Evolutionary conservation across 35 echinoderm and acorn worm genomes (phyloP).

Genomic region (Patiria miniata): DNA sequence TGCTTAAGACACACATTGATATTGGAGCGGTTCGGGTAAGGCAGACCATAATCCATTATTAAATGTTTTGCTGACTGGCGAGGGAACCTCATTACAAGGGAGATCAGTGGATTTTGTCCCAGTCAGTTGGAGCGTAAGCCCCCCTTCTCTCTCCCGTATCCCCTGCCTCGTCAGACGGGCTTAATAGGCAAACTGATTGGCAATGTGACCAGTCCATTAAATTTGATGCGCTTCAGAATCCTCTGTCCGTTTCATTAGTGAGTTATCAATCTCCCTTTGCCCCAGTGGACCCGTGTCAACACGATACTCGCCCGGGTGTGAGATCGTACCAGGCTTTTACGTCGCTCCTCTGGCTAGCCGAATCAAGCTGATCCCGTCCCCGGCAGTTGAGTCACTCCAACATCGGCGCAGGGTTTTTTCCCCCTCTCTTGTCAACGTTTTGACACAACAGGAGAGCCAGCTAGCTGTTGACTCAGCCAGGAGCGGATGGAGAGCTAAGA

Average conservation of each 20-base stretch:
- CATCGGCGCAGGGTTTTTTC: background rate
- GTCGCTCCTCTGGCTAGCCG: background rate
- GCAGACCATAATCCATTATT: constrained; percentile 22
- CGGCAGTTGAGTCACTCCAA: background rate
- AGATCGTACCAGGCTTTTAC: background rate
- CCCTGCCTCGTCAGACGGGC: background rate
- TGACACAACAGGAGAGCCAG: background rate
- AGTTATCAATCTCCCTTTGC: constrained; percentile 20
- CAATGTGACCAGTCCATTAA: constrained; percentile 33
- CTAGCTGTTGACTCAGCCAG: constrained; percentile 3
- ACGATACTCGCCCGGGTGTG: constrained; percentile 1
- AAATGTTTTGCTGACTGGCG: constrained; percentile 11
- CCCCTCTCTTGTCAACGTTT: background rate
- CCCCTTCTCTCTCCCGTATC: background rate
- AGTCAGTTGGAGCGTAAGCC: constrained; percentile 26
- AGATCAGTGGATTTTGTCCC: constrained; percentile 14
- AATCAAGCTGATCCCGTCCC: background rate
- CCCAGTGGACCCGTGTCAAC: constrained; percentile 18
- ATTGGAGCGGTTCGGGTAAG: constrained; percentile 19
- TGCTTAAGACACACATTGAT: constrained; percentile 31
- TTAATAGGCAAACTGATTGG: constrained; percentile 33
- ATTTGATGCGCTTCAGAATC: constrained; percentile 31
- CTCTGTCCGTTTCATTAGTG: constrained; percentile 24
- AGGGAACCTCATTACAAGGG: constrained; percentile 26
- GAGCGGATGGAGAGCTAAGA: constrained; percentile 10